phyloP scores from a whole-genome alignment of 2,888 invertebrate genomes.

The Peribatodes rhomboidaria region DNA sequence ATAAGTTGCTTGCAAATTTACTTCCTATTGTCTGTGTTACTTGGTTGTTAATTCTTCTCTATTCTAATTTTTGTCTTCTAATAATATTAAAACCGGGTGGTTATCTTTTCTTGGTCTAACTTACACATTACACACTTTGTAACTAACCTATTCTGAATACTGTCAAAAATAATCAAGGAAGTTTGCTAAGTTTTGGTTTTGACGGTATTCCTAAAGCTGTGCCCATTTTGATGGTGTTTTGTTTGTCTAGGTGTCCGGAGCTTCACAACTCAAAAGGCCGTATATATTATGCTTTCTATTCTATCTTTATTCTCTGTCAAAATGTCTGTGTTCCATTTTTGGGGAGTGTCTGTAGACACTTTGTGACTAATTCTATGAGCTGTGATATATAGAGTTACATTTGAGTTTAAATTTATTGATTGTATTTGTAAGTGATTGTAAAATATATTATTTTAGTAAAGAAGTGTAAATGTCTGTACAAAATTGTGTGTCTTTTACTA shows the following conservation, averaged over 20 bases:
- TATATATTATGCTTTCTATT: conserved; percentile 46
- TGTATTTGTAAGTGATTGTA: conserved; percentile 28
- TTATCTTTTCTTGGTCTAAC: background rate
- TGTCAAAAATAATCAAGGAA: conserved; percentile 12
- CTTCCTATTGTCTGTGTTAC: background rate
- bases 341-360: conserved; percentile 45
- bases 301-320: conserved; percentile 57
- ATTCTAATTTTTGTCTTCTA: background rate
- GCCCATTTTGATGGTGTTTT: conserved; percentile 40
- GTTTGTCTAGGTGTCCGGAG: conserved; percentile 59
- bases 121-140: too few species aligned
- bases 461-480: conserved; percentile 19
- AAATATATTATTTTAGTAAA: conserved; percentile 38
- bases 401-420: conserved; percentile 36
- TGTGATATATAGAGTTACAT: conserved; percentile 51
- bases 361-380: conserved; percentile 50
- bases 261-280: conserved; percentile 37
- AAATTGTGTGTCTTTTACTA: background rate
- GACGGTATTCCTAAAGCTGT: conserved; percentile 2
- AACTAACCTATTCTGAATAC: conserved; percentile 18
- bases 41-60: too few species aligned
- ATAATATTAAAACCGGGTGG: conserved; percentile 2
- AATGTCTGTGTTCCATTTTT: conserved; percentile 56
- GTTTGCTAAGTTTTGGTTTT: too few species aligned
- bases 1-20: background rate